Conservation (phyloP, 2,888 invertebrate species). For the Biston betularia region DNA sequence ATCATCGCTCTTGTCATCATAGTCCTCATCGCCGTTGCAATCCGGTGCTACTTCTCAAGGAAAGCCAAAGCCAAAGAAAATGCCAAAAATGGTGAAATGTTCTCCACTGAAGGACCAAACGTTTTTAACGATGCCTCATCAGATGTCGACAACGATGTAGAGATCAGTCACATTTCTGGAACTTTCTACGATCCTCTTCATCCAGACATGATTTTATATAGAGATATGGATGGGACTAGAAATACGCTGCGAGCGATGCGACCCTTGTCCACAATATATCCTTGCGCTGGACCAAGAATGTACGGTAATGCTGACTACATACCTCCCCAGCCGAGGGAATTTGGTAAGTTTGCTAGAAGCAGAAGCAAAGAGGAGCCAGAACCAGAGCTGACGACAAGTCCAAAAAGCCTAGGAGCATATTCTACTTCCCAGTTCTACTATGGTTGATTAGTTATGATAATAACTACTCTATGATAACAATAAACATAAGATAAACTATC, state of each 20-base stretch:
- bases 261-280: slow-evolving; percentile 78
- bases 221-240: slow-evolving; percentile 70
- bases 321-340: slow-evolving; percentile 62
- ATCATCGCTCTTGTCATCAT: slow-evolving; percentile 57
- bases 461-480: slow-evolving; percentile 20
- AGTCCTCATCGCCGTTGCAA: slow-evolving; percentile 53
- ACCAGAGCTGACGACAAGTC: slow-evolving; percentile 71
- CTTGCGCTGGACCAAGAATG: slow-evolving; percentile 75
- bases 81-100: slow-evolving; percentile 79
- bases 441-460: slow-evolving; percentile 70
- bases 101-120: slow-evolving; percentile 77
- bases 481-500: slow-evolving; percentile 11
- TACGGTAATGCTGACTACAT: slow-evolving; percentile 76
- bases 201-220: slow-evolving; percentile 81
- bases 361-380: slow-evolving; percentile 64
- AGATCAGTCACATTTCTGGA: slow-evolving; percentile 79
- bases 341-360: slow-evolving; percentile 62
- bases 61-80: slow-evolving; percentile 57
- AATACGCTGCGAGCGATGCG: slow-evolving; percentile 78
- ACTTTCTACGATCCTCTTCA: slow-evolving; percentile 79
- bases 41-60: slow-evolving; percentile 64
- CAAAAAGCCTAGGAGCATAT: slow-evolving; percentile 76
- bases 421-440: slow-evolving; percentile 75
- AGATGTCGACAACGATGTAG: slow-evolving; percentile 78
- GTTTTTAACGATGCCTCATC: slow-evolving; percentile 77